Evolutionary conservation across 2,797 vertebrate genomes (phyloP).

Genomic region (Bovichtus diacanthus): DNA sequence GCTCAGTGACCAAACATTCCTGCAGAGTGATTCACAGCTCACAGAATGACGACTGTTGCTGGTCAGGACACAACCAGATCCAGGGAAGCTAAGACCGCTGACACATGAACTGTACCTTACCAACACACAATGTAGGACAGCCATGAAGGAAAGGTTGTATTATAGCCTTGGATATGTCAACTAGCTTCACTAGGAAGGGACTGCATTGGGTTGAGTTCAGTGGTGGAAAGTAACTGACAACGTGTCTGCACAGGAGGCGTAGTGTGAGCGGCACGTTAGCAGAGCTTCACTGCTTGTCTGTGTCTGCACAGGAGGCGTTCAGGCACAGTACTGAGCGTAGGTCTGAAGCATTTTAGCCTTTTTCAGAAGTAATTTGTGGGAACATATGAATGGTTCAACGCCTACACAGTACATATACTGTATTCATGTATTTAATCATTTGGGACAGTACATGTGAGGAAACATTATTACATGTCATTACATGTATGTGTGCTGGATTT

Average conservation of each 20-base stretch:
- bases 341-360: not conserved
- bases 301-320: not conserved
- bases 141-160: not conserved
- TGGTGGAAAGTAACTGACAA: not conserved
- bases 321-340: not conserved
- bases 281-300: not conserved
- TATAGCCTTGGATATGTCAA: not conserved
- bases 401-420: not conserved
- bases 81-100: not conserved
- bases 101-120: not conserved
- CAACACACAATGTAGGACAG: too few species aligned
- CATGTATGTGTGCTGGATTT: too few species aligned
- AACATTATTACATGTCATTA: not conserved
- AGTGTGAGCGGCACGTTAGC: too few species aligned
- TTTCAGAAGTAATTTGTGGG: not conserved
- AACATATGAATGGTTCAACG: not conserved
- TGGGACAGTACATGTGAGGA: not conserved
- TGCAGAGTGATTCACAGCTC: conserved; percentile 50
- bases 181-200: not conserved
- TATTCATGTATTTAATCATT: not conserved
- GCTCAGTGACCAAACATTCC: conserved; percentile 59
- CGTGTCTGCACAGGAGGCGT: not conserved
- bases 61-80: conserved; percentile 16
- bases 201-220: not conserved
- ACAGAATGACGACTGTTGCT: conserved; percentile 20